Evolutionary conservation across 2,797 vertebrate genomes (phyloP), one percentile per base, ranked within the genome.

Genomic region (Vespertilio murinus): DNA sequence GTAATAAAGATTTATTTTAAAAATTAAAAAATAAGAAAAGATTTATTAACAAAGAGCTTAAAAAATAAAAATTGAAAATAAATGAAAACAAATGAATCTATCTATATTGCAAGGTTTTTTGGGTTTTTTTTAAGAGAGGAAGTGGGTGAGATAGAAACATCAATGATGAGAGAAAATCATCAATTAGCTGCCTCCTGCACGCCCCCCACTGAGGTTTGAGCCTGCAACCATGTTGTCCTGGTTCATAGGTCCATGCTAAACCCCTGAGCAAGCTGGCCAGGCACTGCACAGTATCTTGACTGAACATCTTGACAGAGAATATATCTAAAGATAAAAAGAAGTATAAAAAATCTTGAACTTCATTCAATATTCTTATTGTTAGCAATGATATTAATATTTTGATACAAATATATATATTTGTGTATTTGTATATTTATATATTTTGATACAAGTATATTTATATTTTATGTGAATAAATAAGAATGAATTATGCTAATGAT

Each of bases 11-110:
- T n/a, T n/a, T n/a, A n/a, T n/a, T n/a, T n/a, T n/a, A n/a, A n/a
- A n/a, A n/a, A n/a, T n/a, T n/a, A n/a, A n/a, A n/a, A n/a, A n/a
- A n/a, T n/a, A n/a, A n/a, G n/a, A n/a, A n/a, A n/a, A n/a, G n/a
- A n/a, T n/a, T n/a, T n/a, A n/a, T n/a, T n/a, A n/a, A n/a, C n/a
- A n/a, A n/a, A n/a, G n/a, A n/a, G n/a, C n/a, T n/a, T n/a, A n/a
- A n/a, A n/a, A n/a, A n/a, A n/a, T n/a, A n/a, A n/a, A 94, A 73
- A 80, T 47, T 80, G 38, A 47, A 94, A 79, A 42, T 45, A 90
- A 84, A 77, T 52, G n/a, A 84, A 71, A 86, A 61, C 52, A 52
- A 78, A 78, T 71, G 54, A 64, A 52, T 49, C 65, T 52, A 75
- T 82, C 38, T 69, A 77, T 78, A 61, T 90, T 42, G 28, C 18